Conservation (phyloP, 2,797 vertebrate species). For the Decapterus maruadsi region DNA sequence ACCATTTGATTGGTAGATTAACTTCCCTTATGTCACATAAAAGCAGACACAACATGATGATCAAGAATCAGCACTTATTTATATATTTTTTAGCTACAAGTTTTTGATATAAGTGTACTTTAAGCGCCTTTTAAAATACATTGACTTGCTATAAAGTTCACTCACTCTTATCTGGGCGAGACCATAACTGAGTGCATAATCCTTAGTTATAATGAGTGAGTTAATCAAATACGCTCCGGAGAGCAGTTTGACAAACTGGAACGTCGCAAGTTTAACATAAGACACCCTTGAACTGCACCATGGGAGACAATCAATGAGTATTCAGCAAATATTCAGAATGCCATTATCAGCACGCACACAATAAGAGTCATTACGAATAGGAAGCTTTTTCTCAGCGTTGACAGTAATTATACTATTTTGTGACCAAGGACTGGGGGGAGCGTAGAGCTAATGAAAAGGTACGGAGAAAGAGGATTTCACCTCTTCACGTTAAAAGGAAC, state of each 20-base stretch:
- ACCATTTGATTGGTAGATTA: neutral
- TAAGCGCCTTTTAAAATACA: slow-evolving; percentile 9
- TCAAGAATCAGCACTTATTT: neutral
- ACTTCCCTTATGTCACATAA: neutral
- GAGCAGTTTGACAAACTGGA: slow-evolving; percentile 22
- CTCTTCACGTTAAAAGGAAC: slow-evolving; percentile 38
- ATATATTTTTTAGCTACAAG: neutral
- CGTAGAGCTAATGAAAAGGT: slow-evolving; percentile 31
- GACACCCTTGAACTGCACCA: slow-evolving; percentile 41
- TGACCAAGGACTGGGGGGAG: slow-evolving; percentile 13
- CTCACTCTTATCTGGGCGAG: slow-evolving; percentile 39
- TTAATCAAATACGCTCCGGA: slow-evolving; percentile 45
- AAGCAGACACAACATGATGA: neutral
- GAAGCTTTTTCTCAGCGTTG: slow-evolving; percentile 16
- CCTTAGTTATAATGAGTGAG: slow-evolving; percentile 36
- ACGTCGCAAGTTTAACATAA: slow-evolving; percentile 33
- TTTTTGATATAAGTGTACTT: neutral
- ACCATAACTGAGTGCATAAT: slow-evolving; percentile 41
- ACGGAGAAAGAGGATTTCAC: slow-evolving; percentile 32
- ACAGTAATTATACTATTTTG: slow-evolving; percentile 51
- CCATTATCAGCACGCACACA: slow-evolving; percentile 30
- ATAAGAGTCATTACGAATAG: slow-evolving; percentile 20
- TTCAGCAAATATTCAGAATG: slow-evolving; percentile 44
- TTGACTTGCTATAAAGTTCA: slow-evolving; percentile 36
- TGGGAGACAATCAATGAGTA: slow-evolving; percentile 38